Conservation (phyloP, 2,113 vertebrate species). For the Charina bottae region DNA sequence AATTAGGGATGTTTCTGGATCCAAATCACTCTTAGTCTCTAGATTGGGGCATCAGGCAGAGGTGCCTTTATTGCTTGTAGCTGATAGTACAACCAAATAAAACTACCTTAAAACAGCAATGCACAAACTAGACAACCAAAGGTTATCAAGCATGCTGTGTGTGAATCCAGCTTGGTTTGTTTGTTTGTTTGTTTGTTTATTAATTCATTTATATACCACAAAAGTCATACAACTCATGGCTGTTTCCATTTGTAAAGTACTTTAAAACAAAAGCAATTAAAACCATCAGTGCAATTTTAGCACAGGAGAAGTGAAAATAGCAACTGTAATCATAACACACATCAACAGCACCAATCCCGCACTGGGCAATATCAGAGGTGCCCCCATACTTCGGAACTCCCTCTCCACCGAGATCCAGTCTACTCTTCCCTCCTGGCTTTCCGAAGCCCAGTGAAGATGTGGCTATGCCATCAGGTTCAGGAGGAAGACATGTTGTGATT, state of each 20-base stretch:
- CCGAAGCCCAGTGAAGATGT: not conserved
- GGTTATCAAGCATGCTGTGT: not conserved
- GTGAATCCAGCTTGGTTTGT: not conserved
- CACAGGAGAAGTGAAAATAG: not conserved
- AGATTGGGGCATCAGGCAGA: not conserved
- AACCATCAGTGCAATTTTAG: not conserved
- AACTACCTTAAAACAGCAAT: not conserved
- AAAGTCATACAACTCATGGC: not conserved
- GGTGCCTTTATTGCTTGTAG: not conserved
- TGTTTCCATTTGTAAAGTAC: not conserved
- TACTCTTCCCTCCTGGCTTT: not conserved
- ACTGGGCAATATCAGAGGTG: not conserved
- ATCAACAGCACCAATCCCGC: not conserved
- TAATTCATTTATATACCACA: not conserved
- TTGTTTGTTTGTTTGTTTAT: no score
- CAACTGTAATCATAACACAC: not conserved
- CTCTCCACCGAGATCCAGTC: not conserved
- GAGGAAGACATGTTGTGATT: not conserved
- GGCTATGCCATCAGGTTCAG: not conserved
- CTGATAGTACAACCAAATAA: not conserved
- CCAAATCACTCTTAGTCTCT: not conserved
- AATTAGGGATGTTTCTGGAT: not conserved
- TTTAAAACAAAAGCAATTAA: not conserved
- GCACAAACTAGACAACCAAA: not conserved
- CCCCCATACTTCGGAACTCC: not conserved